Evolutionary conservation across 2,797 vertebrate species (phyloP), one percentile per base, ranked within the genome.

Genomic region (Pseudochirops cupreus): DNA sequence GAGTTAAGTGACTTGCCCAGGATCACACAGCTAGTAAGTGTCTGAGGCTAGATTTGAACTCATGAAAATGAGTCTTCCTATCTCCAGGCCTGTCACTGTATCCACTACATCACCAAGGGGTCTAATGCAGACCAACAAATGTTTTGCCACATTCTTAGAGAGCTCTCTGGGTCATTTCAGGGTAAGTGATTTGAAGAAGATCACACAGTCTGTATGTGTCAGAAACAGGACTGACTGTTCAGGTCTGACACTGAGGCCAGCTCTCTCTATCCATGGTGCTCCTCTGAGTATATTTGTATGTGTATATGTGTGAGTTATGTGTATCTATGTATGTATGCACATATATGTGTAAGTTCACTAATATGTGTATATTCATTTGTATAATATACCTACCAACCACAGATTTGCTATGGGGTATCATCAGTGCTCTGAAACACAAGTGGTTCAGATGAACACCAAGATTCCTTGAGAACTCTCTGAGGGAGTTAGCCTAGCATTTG

Each of bases 401-500:
- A 39, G 91, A 46, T 91, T 82, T 28, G 74, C 24, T 33, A 33
- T 28, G 91, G 59, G 57, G 58, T 93, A 16, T 95, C 91, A 90
- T 94, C 33, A 7, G 53, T 56, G 94, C 58, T 97, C 94, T 94
- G 91, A 94, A 97, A 93, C 93, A 1, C 90, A 96, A 97, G 95
- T 95, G 96, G 94, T 97, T 98, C 96, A 92, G 94, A 97, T 97
- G 93, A 97, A 0, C 90, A 91, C 56, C 91, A 39, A 46, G 94
- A 87, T 93, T 93, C 58, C 0, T 1, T 93, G 97, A 96, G 94
- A 97, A 93, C 95, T 95, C 96, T 94, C 94, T 1, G 93, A 91
- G 28, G 91, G 96, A 95, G 93, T 9, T 28, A 90, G 67, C 13
- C 50, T 57, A 3, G 56, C 4, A 54, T 92, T 97, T 97, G 96